Base-by-base conservation (phyloP, 92 coral and sea anemone genomes). In the Palythoa heliodiscus region DNA sequence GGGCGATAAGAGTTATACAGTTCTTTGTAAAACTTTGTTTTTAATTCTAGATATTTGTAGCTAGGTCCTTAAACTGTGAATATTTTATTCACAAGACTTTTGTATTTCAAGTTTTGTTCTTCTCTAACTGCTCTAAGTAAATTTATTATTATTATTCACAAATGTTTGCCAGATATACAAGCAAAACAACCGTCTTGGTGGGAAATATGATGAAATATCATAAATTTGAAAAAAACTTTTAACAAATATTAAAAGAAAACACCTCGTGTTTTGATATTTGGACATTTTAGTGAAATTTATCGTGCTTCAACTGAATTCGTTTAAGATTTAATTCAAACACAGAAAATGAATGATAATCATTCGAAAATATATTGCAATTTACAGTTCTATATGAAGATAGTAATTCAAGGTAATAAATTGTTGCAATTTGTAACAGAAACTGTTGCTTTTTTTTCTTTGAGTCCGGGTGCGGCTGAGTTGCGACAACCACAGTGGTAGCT, bases 391-490 rank as follows among this genome's bases (percentile, higher is more conserved):
- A 68, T 29, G 61, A 66, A 47, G 73, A 80, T 80, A 10, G 66
- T 63, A 19, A 80, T 47, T 66, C 64, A 80, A 22, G 61, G 64
- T 63, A 80, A 80, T 80, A 80, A 80, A 80, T 64, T 80, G 63
- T 80, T 80, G 84, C 84, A 66, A 37, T 43, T 66, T 80, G 84
- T 80, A 43, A 66, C 84, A 80, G 40, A 80, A 47, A 80, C 40
- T 24, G 13, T 35, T 80, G 66, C 73, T 79, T 66, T 22, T 66
- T 52, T 23, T 66, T 64, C 52, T 37, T 20, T 64, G n/a, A 24
- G 29, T 80, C 69, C 61, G 53, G 39, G 60, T 66, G 74, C 39
- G 84, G 74, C 22, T 43, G 66, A 43, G 20, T 20, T 80, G 73
- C 40, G 52, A 43, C 19, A 53, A 43, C 66, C 48, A 37, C 23